Percentiles rank a stretch among this genome's conserved stretches.
phyloP scores from a whole-genome alignment of 2,797 vertebrate species.

The Myripristis murdjan region DNA sequence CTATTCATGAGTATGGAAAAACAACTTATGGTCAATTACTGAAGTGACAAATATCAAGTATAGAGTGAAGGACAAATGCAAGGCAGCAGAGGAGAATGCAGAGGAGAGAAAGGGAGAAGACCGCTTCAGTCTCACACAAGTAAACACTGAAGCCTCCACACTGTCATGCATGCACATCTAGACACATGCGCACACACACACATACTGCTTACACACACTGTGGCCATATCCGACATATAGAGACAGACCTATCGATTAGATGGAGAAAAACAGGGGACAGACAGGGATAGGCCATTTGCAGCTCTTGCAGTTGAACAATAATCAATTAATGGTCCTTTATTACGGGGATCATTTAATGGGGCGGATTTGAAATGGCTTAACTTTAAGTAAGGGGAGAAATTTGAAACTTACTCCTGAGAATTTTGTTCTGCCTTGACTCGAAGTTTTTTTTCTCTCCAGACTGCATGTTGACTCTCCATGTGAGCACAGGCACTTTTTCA shows the following conservation, averaged over 20 bases:
- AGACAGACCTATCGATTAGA: constrained; percentile 84
- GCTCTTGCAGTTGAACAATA: constrained; percentile 65
- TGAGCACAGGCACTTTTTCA: neutral
- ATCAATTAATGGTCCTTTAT: constrained; percentile 82
- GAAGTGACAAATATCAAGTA: constrained; percentile 67
- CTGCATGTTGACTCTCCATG: neutral
- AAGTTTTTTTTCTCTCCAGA: neutral
- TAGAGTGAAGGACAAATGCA: constrained; percentile 74
- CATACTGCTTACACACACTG: constrained; percentile 17
- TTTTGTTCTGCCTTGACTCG: neutral
- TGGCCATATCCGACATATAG: constrained; percentile 64
- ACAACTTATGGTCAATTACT: constrained; percentile 78
- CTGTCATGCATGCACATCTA: constrained; percentile 9
- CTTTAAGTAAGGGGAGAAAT: constrained; percentile 52
- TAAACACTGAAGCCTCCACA: constrained; percentile 57
- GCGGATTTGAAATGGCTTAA: constrained; percentile 35
- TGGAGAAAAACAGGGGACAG: constrained; percentile 68
- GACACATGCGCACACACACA: neutral
- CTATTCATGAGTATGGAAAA: constrained; percentile 79
- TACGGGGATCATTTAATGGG: constrained; percentile 59
- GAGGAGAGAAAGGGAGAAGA: constrained; percentile 21
- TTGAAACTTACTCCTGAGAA: constrained; percentile 37
- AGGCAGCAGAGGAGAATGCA: constrained; percentile 46
- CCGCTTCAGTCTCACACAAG: constrained; percentile 52
- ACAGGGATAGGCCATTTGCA: constrained; percentile 66